These are phyloP conservation scores for Oscheius myriophilus DNA, from an alignment of 2,888 invertebrate species.

Conservation along the genomic window DNA sequence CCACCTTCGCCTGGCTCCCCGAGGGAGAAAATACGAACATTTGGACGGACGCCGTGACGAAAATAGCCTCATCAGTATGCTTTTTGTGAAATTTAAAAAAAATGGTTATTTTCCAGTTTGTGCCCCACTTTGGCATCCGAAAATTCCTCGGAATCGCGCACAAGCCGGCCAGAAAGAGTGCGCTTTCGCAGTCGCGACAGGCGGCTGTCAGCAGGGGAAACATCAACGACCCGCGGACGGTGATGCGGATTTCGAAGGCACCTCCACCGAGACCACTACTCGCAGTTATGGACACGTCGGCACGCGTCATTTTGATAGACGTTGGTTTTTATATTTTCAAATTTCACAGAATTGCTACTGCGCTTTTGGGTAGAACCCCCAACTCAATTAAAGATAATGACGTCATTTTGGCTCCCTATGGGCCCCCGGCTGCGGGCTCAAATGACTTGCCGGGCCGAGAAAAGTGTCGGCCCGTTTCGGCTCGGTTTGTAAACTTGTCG, in stretches of 20 bases:
- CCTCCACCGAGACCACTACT: slow-evolving; percentile 39
- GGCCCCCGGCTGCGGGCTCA: too few relatives aligned
- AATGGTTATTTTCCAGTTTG: slow-evolving; percentile 30
- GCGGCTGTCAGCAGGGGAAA: slow-evolving; percentile 34
- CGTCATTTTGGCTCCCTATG: too few relatives aligned
- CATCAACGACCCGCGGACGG: slow-evolving; percentile 35
- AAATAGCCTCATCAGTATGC: slow-evolving; percentile 27
- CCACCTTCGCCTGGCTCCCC: slow-evolving; percentile 58
- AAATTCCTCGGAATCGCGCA: slow-evolving; percentile 61
- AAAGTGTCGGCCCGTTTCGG: too few relatives aligned
- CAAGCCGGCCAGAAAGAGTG: slow-evolving; percentile 45
- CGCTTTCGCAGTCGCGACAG: slow-evolving; percentile 33
- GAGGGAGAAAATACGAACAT: slow-evolving; percentile 39
- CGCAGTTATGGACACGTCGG: slow-evolving; percentile 81
- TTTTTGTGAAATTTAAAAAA: not conserved
- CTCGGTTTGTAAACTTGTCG: too few relatives aligned
- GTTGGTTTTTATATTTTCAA: slow-evolving; percentile 72
- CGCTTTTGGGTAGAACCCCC: too few relatives aligned
- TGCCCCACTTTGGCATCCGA: slow-evolving; percentile 66
- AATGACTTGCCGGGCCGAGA: too few relatives aligned
- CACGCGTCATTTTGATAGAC: slow-evolving; percentile 87
- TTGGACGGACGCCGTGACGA: slow-evolving; percentile 40
- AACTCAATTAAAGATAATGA: too few relatives aligned
- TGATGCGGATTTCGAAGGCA: slow-evolving; percentile 13
- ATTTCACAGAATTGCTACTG: too few relatives aligned